Base-by-base conservation (phyloP, 2,113 vertebrate genomes). In the Myrmecobius fasciatus region DNA sequence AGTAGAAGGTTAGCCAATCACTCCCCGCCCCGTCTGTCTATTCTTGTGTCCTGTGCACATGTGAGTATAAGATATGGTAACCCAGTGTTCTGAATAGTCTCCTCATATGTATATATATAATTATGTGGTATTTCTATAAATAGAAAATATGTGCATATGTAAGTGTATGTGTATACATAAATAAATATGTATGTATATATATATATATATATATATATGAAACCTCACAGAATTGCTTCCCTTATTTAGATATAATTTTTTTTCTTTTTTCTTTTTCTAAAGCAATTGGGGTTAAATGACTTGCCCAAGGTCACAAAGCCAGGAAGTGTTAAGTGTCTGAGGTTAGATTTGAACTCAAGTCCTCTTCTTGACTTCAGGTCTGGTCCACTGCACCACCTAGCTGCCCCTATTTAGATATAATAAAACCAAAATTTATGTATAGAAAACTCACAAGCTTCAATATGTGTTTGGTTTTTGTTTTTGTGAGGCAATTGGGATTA, bases 1-100 rank as follows among this genome's bases (percentile, higher is more conserved):
- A 83, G n/a, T 24, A 83, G 95, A 92, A 90, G 93, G 25, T 46
- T 9, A 56, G 52, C 75, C 89, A 83, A 83, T 46, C 49, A 51
- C 56, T 91, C 56, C 89, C 36, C 52, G n/a, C 89, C 25, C 92
- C 36, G 3, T n/a, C 28, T 91, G 90, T 94, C 28, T 93, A 56
- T 92, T 94, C 94, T 93, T 48, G 25, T 67, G 20, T 91, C 48
- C 31, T 7, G 53, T 8, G 49, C 0, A 52, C 3, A 83, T 43
- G n/a, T 43, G 24, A 83, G 17, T 24, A 83, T 7, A 83, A 7
- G 22, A 24, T 83, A 43, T 22, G n/a, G 43, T 43, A 83, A 83
- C 20, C 0, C 6, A 22, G 20, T 43, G 20, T 83, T 83, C 20
- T 43, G 8, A 83, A 43, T 83, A 83, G 67, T 43, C 43, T 83